phyloP scores from a whole-genome alignment of 53 echinoderm and acorn worm species.

The Antedon mediterranea region DNA sequence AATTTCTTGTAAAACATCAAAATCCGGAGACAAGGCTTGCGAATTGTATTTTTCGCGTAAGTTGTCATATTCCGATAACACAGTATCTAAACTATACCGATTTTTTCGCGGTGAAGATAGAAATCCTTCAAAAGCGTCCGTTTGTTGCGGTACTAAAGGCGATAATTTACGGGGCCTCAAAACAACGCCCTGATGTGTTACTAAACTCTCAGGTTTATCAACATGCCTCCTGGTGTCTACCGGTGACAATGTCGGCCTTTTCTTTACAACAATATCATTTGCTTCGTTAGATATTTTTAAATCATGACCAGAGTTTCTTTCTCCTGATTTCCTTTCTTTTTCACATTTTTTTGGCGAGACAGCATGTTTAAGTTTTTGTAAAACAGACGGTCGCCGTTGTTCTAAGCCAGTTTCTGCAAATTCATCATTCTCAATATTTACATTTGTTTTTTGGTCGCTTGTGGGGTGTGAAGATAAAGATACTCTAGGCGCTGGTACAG shows the following conservation, averaged over 20 bases:
- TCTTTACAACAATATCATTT: background rate
- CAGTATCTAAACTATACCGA: slow-evolving; percentile 53
- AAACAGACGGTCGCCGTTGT: background rate
- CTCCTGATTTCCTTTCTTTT: background rate
- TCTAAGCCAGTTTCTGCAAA: background rate
- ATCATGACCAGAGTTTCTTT: background rate
- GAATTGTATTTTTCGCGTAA: slow-evolving; percentile 82
- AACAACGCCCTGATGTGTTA: background rate
- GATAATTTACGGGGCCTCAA: background rate
- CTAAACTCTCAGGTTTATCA: background rate
- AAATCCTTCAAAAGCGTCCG: slow-evolving; percentile 48
- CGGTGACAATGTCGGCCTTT: background rate
- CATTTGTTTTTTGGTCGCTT: background rate
- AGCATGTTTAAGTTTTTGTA: background rate
- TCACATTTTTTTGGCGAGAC: background rate
- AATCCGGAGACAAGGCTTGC: slow-evolving; percentile 61
- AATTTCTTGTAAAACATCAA: slow-evolving; percentile 15
- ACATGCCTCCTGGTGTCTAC: background rate
- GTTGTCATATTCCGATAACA: slow-evolving; percentile 72
- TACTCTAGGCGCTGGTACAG: background rate
- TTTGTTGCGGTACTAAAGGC: background rate
- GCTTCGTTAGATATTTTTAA: background rate
- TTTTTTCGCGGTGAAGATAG: slow-evolving; percentile 28
- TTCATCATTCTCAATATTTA: background rate
- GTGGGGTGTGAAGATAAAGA: background rate